A percentile compares a stretch with the other conserved stretches of the same genome.
phyloP scores from a whole-genome alignment of 1,140 invertebrate species.

The Dufourea novaeangliae region DNA sequence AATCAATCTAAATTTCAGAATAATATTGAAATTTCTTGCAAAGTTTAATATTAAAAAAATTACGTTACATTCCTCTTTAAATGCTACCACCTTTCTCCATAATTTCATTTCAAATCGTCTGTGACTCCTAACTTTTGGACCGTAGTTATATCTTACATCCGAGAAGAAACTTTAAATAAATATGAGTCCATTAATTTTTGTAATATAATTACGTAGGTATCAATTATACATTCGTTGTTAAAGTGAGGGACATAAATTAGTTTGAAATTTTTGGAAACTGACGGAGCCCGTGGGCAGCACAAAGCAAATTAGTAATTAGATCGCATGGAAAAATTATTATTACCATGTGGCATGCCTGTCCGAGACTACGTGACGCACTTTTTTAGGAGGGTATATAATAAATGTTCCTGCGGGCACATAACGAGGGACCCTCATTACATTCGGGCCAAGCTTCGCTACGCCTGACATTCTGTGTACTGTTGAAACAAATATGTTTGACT shows the following conservation, averaged over 20 bases:
- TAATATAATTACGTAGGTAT: no score
- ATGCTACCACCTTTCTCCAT: no score
- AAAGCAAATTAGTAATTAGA: conserved; percentile 30
- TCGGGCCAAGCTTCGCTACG: background rate
- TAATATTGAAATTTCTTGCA: no score
- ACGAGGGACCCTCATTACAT: conserved; percentile 57
- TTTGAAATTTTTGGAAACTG: no score
- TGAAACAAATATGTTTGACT: conserved; percentile 25
- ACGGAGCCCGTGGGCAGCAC: no score
- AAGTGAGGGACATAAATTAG: background rate
- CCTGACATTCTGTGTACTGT: conserved; percentile 50
- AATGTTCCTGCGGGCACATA: conserved; percentile 32
- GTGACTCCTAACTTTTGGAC: no score
- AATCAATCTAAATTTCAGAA: no score
- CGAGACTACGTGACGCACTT: conserved; percentile 36
- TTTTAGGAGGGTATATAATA: conserved; percentile 42
- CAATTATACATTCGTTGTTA: background rate
- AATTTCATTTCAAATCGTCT: no score
- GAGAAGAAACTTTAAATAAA: background rate
- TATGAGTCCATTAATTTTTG: background rate
- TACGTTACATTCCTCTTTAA: no score
- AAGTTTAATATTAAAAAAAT: no score
- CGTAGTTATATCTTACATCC: background rate
- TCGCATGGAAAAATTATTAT: conserved; percentile 40
- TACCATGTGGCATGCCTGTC: conserved; percentile 6